Base-by-base conservation (phyloP, 2,797 vertebrate species). In the Gorsachius magnificus region DNA sequence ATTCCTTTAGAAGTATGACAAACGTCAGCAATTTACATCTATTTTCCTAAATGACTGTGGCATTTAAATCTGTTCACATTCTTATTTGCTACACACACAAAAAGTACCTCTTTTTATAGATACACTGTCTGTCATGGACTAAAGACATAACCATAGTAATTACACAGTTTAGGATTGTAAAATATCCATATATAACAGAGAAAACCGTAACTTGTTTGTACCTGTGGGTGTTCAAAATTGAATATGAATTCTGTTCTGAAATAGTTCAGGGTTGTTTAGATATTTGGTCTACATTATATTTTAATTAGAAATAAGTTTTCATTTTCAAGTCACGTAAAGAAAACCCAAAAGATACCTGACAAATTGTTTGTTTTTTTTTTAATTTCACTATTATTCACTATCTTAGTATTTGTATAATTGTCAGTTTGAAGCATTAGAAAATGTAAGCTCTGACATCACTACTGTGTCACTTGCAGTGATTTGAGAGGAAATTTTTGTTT, bases 61-160 rank as follows among this genome's bases (percentile, higher is more conserved):
- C 54, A 64, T 88, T 94, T 94, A 85, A 61, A 94, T 58, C 72
- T 85, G n/a, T 87, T 95, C 41, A 33, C 4, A 4, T 94, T 75
- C 46, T 57, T 78, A 54, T 63, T 95, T 89, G 56, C 79, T 65
- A 65, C 36, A 82, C 33, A 90, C 45, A 53, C 10, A n/a, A 3
- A 28, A 64, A 65, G 74, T 10, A 81, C 29, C 57, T 93, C 53
- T 84, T 69, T 78, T 70, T 97, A 28, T 36, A 66, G 83, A 81
- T 83, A 53, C 9, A 38, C n/a, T 21, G 9, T 79, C 58, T 68
- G 64, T 87, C 70, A 89, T 13, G 6, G 46, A 22, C 17, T 63
- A 80, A 61, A 93, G 86, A 71, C 50, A 94, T 89, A 93, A 78
- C 89, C 84, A 90, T 89, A 95, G 64, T 69, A 96, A 96, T 96